Conservation (phyloP, 1,140 invertebrate genomes). For the Penaeus indicus region DNA sequence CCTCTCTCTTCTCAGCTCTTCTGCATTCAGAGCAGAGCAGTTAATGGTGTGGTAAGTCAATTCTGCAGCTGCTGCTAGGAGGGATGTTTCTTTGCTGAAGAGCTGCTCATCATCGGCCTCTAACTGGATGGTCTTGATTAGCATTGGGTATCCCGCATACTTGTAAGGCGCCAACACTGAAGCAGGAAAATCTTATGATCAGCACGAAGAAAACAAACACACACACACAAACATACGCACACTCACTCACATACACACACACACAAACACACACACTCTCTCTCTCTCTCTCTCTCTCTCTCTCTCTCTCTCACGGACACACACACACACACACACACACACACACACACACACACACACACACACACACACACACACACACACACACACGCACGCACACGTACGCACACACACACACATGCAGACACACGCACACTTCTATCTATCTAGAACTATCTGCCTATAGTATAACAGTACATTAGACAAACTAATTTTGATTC, state of each 20-base stretch:
- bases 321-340: too few relatives aligned
- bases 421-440: too few relatives aligned
- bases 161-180: conserved; percentile 95
- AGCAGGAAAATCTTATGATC: conserved; percentile 66
- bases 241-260: not conserved
- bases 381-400: too few relatives aligned
- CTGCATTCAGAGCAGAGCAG: conserved; percentile 97
- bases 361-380: not conserved
- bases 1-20: conserved; percentile 91
- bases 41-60: conserved; percentile 96
- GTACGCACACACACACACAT: too few relatives aligned
- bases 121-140: conserved; percentile 95
- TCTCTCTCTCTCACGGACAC: too few relatives aligned
- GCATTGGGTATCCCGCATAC: conserved; percentile 98
- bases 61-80: conserved; percentile 92
- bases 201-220: not conserved
- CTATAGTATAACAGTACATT: not conserved
- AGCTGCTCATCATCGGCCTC: conserved; percentile 94
- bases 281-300: too few relatives aligned
- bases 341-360: not conserved
- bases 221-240: not conserved
- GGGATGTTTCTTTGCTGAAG: conserved; percentile 88
- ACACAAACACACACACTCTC: not conserved
- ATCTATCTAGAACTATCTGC: not conserved
- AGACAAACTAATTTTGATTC: too few relatives aligned